phyloP scores from a whole-genome alignment of 2,797 vertebrate species.

The Sebastiscus albofasciatus region DNA sequence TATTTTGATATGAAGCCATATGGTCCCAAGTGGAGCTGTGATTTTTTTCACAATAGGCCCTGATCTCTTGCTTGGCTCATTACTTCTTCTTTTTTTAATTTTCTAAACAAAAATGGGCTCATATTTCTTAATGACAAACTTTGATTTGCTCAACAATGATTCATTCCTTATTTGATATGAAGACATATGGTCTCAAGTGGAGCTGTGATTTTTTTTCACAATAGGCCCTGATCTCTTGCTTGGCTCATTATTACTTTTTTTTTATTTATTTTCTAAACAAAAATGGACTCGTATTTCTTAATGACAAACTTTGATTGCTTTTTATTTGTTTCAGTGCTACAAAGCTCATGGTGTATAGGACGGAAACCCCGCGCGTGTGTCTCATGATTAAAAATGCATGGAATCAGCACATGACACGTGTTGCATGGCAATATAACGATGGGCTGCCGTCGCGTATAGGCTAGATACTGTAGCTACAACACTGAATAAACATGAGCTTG shows the following conservation, averaged over 20 bases:
- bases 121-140: constrained; percentile 60
- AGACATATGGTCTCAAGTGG: not conserved
- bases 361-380: constrained; percentile 58
- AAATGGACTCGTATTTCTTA: constrained; percentile 57
- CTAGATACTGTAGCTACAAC: constrained; percentile 74
- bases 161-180: constrained; percentile 10
- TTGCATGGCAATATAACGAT: constrained; percentile 74
- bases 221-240: not conserved
- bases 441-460: constrained; percentile 65
- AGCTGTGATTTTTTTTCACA: constrained; percentile 1
- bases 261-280: constrained; percentile 29
- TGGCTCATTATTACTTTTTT: not conserved
- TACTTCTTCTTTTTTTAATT: not conserved
- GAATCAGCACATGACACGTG: constrained; percentile 74
- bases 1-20: constrained; percentile 8
- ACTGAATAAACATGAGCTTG: constrained; percentile 74
- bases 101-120: constrained; percentile 31
- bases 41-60: constrained; percentile 21
- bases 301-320: constrained; percentile 73
- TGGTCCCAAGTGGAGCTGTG: not conserved
- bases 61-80: not conserved
- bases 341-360: constrained; percentile 62
- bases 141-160: constrained; percentile 50
- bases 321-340: constrained; percentile 71
- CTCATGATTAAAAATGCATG: constrained; percentile 67